Base-by-base conservation (phyloP, 92 coral and sea anemone genomes). In the Zoanthus solanderi region DNA sequence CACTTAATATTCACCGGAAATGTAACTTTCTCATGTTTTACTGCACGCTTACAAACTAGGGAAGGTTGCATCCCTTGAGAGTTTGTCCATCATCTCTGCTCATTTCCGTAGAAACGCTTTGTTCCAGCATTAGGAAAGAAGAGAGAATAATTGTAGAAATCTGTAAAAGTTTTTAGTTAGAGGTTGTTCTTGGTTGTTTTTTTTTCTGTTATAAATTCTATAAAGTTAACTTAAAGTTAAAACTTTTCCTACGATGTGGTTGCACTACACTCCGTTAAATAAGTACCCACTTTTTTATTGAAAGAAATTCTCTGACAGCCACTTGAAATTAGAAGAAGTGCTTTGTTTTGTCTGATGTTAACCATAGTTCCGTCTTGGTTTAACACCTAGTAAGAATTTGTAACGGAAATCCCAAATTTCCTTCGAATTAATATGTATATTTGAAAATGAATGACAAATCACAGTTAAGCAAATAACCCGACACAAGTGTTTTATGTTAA, bases 341-440 rank as follows among this genome's bases (percentile, higher is more conserved):
- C n/a, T 47, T 29, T 44, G 56, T 30, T 57, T 31, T 61, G 45
- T 81, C 46, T 47, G 57, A 80, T 66, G 67, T 23, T 23, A 23
- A 57, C 84, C 74, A 30, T 18, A 46, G 61, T 81, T 81, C 85
- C 85, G 85, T 81, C 61, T 66, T 47, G 75, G 85, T 81, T 81
- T 81, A 81, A 23, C 85, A 81, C 85, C 61, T 67, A 45, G 16
- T n/a, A 23, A 34, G 57, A 32, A 32, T 44, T 46, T 67, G 85
- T 37, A 81, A 81, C 85, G 85, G 85, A 81, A 81, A 81, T 81
- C 57, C 76, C 75, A 28, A 65, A 81, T 66, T 81, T 81, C 85
- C 85, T 47, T 63, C 11, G 6, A 12, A 15, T 12, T 63, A n/a
- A n/a, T 16, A 16, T 63, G 8, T 63, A n/a, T 63, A n/a, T 5